phyloP scores from a whole-genome alignment of 1,140 invertebrate species.

The Anastatus disparis region DNA sequence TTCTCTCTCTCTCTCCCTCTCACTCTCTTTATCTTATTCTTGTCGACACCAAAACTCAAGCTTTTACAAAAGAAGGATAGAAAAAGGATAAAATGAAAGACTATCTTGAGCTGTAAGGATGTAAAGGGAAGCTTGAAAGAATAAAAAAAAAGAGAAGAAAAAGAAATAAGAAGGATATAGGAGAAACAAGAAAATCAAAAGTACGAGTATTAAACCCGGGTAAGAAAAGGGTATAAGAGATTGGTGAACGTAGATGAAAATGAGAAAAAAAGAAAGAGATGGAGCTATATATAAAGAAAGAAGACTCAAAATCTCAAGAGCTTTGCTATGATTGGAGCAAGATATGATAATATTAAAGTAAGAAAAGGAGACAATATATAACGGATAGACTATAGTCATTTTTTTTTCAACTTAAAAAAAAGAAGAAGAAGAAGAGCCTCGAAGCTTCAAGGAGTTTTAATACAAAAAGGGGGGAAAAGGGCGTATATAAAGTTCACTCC shows the following conservation, averaged over 20 bases:
- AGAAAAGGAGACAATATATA: background rate
- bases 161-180: background rate
- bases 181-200: background rate
- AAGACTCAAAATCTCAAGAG: conserved; percentile 13
- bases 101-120: too few species aligned
- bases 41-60: too few species aligned
- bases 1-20: background rate
- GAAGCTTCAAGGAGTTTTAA: conserved; percentile 36
- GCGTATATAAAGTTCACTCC: too few species aligned
- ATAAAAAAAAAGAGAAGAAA: background rate
- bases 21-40: too few species aligned
- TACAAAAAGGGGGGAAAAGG: too few species aligned
- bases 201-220: background rate
- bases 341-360: background rate
- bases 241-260: background rate
- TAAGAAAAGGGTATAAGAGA: too few species aligned
- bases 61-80: too few species aligned
- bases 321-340: background rate
- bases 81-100: too few species aligned
- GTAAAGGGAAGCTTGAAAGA: too few species aligned
- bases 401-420: too few species aligned
- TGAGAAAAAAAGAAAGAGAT: background rate
- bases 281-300: background rate
- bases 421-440: background rate
- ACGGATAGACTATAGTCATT: too few species aligned